phyloP scores from a whole-genome alignment of 2,113 vertebrate species.

The Perccottus glenii region DNA sequence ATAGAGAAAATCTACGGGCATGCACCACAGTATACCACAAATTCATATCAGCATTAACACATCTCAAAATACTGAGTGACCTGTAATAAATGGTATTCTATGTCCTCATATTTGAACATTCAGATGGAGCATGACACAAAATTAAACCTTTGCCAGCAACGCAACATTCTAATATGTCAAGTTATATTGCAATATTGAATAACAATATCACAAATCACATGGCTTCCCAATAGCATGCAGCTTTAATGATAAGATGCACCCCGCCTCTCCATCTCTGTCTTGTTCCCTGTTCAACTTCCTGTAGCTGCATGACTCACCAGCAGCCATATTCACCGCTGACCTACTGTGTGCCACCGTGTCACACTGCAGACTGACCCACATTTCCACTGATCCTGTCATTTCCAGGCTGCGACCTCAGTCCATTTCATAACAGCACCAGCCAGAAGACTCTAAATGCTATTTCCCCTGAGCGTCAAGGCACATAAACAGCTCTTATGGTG shows the following conservation, averaged over 20 bases:
- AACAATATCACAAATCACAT: not conserved
- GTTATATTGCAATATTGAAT: too few species aligned
- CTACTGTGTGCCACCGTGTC: constrained; percentile 57
- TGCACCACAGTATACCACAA: too few species aligned
- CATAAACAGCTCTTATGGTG: not conserved
- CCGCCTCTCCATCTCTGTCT: not conserved
- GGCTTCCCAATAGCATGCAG: not conserved
- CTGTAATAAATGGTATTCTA: too few species aligned
- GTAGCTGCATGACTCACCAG: constrained; percentile 56
- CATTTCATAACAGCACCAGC: constrained; percentile 26
- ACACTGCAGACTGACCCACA: constrained; percentile 56
- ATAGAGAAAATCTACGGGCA: too few species aligned
- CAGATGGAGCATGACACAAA: too few species aligned
- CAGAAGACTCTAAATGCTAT: constrained; percentile 1
- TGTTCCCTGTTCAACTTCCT: constrained; percentile 8
- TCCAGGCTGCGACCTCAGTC: constrained; percentile 26
- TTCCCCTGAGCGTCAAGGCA: not conserved
- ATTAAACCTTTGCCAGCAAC: too few species aligned
- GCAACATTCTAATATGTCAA: too few species aligned
- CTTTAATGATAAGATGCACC: constrained; percentile 6
- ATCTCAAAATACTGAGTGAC: too few species aligned
- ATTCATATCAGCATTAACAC: too few species aligned
- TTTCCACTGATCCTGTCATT: constrained; percentile 52
- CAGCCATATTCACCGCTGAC: constrained; percentile 48
- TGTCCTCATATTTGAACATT: too few species aligned